Conservation (phyloP, 2,797 vertebrate genomes). For the Pygocentrus nattereri region DNA sequence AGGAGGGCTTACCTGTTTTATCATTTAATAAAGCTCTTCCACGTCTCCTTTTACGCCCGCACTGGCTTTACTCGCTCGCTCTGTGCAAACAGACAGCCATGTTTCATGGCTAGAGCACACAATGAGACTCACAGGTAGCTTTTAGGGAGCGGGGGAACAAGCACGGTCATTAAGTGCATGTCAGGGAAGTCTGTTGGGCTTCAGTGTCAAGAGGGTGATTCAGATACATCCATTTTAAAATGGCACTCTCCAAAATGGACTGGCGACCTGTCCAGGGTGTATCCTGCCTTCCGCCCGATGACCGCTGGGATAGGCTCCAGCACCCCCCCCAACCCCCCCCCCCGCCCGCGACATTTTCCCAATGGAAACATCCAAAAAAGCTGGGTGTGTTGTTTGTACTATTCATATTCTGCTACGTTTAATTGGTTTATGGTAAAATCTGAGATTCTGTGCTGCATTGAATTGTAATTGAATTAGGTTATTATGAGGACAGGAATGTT, state of each 20-base stretch:
- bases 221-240: too few species aligned
- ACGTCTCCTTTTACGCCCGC: not conserved
- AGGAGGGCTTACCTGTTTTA: conserved; percentile 24
- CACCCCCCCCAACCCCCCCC: too few species aligned
- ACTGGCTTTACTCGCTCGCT: conserved; percentile 3
- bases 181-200: conserved; percentile 57
- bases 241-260: too few species aligned
- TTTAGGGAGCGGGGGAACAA: not conserved
- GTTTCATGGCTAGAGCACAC: not conserved
- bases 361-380: too few species aligned
- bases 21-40: conserved; percentile 15
- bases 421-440: too few species aligned
- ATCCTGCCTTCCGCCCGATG: too few species aligned
- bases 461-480: not conserved
- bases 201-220: too few species aligned
- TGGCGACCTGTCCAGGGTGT: too few species aligned
- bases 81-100: conserved; percentile 13
- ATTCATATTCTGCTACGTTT: too few species aligned
- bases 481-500: not conserved
- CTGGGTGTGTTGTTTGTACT: too few species aligned
- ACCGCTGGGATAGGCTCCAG: too few species aligned
- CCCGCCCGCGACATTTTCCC: too few species aligned
- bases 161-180: conserved; percentile 53
- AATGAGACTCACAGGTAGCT: not conserved
- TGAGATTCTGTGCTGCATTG: not conserved